Conservation (phyloP, 2,113 vertebrate genomes). For the Marmota flaviventris region DNA sequence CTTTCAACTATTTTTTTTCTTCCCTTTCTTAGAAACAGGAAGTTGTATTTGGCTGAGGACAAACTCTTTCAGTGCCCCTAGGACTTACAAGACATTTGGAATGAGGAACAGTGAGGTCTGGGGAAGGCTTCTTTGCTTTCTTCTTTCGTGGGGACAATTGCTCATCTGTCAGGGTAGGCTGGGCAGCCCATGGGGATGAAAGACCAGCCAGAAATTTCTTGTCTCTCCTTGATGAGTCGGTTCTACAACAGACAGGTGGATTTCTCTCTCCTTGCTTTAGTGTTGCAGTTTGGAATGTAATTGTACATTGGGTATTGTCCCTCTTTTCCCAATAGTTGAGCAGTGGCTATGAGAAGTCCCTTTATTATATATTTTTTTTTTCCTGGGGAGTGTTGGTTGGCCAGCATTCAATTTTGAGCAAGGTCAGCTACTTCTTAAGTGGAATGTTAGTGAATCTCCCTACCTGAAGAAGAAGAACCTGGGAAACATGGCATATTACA, state of each 20-base stretch:
- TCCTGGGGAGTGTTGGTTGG: not conserved
- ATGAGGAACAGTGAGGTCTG: conserved; percentile 58
- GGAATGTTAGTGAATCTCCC: conserved; percentile 12
- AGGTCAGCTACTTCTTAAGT: not conserved
- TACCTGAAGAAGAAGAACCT: not conserved
- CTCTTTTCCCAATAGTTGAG: not conserved
- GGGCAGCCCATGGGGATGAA: not conserved
- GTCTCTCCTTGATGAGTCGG: not conserved
- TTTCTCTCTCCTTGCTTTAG: not conserved
- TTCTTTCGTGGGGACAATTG: conserved; percentile 36
- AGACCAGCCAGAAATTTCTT: conserved; percentile 9
- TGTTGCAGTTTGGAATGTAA: not conserved
- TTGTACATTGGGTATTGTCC: not conserved
- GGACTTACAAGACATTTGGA: conserved; percentile 71
- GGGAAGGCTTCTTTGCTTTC: not conserved
- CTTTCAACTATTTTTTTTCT: conserved; percentile 73
- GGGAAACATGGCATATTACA: not conserved
- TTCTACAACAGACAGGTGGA: conserved; percentile 55
- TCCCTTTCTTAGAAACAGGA: conserved; percentile 83
- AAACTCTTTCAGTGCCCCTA: conserved; percentile 34
- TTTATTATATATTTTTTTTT: not conserved
- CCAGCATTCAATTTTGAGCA: not conserved
- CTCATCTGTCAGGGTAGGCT: not conserved
- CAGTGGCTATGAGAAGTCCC: not conserved
- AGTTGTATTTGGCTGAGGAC: conserved; percentile 78